A percentile compares a stretch with the other conserved stretches of the same genome.
phyloP scores from a whole-genome alignment of 2,797 vertebrate genomes.

The Galaxias olidus region DNA sequence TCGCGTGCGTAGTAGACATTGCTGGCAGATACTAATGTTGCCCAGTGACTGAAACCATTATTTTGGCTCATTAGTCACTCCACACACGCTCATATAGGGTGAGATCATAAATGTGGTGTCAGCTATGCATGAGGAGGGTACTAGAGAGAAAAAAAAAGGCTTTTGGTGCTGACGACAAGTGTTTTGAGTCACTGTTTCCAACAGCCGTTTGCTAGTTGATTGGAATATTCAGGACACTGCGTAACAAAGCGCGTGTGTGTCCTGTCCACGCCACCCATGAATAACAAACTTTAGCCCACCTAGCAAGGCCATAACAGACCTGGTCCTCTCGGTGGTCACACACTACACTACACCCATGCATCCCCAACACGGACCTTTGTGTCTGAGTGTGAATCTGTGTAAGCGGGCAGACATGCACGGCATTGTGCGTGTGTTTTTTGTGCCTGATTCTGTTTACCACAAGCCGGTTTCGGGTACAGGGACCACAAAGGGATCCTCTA shows the following conservation, averaged over 20 bases:
- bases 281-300: conserved; percentile 28
- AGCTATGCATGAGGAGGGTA: too few species aligned
- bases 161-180: too few species aligned
- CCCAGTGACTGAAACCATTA: background rate
- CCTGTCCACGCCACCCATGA: conserved; percentile 21
- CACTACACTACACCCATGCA: conserved; percentile 3
- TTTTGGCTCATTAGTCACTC: too few species aligned
- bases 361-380: conserved; percentile 3
- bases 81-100: too few species aligned
- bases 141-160: too few species aligned
- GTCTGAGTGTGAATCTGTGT: conserved; percentile 4
- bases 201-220: too few species aligned
- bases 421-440: background rate
- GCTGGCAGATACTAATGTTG: background rate
- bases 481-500: conserved; percentile 13
- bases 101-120: too few species aligned
- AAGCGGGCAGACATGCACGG: too few species aligned
- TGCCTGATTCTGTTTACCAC: background rate
- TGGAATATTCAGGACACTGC: background rate
- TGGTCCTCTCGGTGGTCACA: conserved; percentile 8
- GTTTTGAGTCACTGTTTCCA: too few species aligned
- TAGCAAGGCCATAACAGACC: conserved; percentile 15
- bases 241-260: conserved; percentile 34
- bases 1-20: background rate
- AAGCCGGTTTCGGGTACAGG: conserved; percentile 5